Evolutionary conservation across 2,113 vertebrate genomes (phyloP).

Genomic region (Chaetura pelagica): DNA sequence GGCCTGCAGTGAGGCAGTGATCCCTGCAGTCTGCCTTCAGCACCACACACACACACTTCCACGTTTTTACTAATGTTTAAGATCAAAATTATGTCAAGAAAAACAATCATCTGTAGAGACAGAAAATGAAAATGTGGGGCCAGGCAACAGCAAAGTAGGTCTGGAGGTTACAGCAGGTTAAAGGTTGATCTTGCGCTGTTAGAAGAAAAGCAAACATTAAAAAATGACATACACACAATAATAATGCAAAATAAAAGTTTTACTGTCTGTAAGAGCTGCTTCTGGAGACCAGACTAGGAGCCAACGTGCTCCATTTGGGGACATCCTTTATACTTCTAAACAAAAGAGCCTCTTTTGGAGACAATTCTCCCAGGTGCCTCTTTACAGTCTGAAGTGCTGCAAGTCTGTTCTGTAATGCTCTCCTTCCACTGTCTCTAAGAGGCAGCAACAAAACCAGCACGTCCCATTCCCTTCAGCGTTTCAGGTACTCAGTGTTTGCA

Average conservation of each 20-base stretch:
- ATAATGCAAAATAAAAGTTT: not conserved
- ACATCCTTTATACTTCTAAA: not conserved
- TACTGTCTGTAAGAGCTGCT: not conserved
- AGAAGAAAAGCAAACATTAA: not conserved
- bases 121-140: not conserved
- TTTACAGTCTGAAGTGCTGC: not conserved
- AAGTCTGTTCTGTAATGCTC: not conserved
- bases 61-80: not conserved
- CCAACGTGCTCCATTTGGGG: not conserved
- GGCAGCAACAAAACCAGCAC: not conserved
- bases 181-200: not conserved
- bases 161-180: not conserved
- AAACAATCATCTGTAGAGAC: not conserved
- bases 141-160: not conserved
- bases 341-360: not conserved
- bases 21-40: not conserved
- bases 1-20: not conserved
- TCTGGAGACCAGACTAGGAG: not conserved
- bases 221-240: not conserved
- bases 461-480: rapidly evolving
- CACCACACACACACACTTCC: rapidly evolving
- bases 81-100: not conserved
- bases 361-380: not conserved
- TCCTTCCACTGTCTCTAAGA: not conserved
- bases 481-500: rapidly evolving